Evolutionary conservation across 2,113 vertebrate species (phyloP), one percentile per base, ranked within the genome.

Genomic region (Trogon melanurus): DNA sequence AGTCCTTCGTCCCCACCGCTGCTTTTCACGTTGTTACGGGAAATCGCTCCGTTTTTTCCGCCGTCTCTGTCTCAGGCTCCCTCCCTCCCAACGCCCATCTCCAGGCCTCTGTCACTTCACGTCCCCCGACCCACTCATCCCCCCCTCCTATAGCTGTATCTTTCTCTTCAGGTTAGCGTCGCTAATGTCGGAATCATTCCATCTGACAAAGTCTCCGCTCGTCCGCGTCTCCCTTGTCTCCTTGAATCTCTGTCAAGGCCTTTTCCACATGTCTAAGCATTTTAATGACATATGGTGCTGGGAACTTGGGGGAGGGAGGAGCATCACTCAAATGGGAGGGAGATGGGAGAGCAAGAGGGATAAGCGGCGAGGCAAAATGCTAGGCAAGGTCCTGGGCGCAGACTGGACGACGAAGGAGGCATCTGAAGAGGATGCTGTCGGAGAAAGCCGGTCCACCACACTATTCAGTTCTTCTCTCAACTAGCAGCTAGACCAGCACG

Each of bases 271-370:
- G 97, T 97, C 97, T 98, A 97, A 98, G 97, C 98, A 97, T 97
- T 98, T 98, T 98, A 97, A 97, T 98, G 98, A 97, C 98, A 98
- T 98, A 98, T 97, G 97, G 97, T 98, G 98, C 93, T 96, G 88
- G 86, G 87, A 96, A 89, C 66, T 73, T 75, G 82, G 91, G 85
- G 65, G 86, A 80, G 92, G 65, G 86, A 80, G 92, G 79, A 93
- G 74, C 86, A 51, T 22, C n/a, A 1, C 82, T 98, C 91, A 65
- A 85, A 89, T 36, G 71, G 90, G 91, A 97, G 91, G 88, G 93
- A 22, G 48, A 60, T 0, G 0, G 18, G 20, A 57, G 66, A 56
- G 50, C 84, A 29, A 2, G 30, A 27, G 2, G 6, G 16, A 44
- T 34, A 67, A 41, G 15, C 26, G 61, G 94, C 26, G 34, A 32